Evolutionary conservation across 2,113 vertebrate species (phyloP), one percentile per base, ranked within the genome.

Genomic region (Hydropotes inermis): DNA sequence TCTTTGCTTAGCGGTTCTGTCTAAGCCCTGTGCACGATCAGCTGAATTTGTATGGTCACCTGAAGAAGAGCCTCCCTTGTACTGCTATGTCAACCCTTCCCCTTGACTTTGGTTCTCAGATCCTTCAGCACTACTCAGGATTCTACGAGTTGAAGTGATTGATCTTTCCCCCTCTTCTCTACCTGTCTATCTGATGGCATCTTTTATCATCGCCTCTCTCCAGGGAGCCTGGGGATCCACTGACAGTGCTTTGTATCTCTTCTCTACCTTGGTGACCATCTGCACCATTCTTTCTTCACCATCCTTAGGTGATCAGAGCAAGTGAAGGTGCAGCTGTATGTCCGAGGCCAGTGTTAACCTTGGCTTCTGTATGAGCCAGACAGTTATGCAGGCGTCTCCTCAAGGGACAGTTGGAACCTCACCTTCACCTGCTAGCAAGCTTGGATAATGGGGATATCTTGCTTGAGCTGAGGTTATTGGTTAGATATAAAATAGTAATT

Each of bases 81-180:
- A 28, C 19, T 39, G 45, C 43, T 50, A 2, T 19, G 45, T 23
- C 78, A 43, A 1, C 36, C 25, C 10, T 21, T 87, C 79, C 23
- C 1, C 70, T 74, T 5, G 10, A 14, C 36, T 7, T 9, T 52
- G 54, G n/a, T 27, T 95, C 47, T 94, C 92, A 92, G 61, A 98
- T 33, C 84, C 95, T 97, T 54, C 36, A 94, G 30, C 58, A 97
- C 61, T 89, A 54, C 52, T 97, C 86, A 97, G 87, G 45, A 96
- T 96, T 97, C 92, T 91, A 70, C 64, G 47, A 88, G 70, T 55
- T 90, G 86, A 78, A 54, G n/a, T 91, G 76, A 85, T 58, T 94
- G 64, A 94, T 93, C 7, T 4, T 79, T 92, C 92, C 96, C 88
- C 19, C 58, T 79, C 93, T 97, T 33, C 39, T 87, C 55, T 50